These are phyloP conservation scores for Cryptomyrus ogoouensis DNA, from an alignment of 2,113 vertebrate genomes.

Conservation along the genomic window DNA sequence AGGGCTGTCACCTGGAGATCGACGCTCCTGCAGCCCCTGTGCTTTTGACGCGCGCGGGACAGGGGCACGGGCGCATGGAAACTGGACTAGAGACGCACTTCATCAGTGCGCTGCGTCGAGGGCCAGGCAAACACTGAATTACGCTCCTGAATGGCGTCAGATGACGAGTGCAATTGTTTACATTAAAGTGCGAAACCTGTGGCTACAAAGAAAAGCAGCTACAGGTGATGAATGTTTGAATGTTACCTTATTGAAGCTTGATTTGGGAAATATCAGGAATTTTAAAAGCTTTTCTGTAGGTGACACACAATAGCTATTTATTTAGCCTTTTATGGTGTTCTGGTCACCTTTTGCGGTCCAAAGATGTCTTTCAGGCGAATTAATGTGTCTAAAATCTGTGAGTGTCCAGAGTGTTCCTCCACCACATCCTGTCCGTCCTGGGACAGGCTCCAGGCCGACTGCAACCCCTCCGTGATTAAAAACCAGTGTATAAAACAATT, in stretches of 20 bases:
- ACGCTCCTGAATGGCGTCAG: not conserved
- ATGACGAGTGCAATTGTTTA: not conserved
- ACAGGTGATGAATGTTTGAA: not conserved
- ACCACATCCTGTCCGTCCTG: not conserved
- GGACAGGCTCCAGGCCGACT: not conserved
- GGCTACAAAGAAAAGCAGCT: not conserved
- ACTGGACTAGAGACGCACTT: not conserved
- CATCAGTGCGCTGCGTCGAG: not conserved
- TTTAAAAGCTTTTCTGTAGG: not conserved
- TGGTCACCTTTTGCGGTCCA: not conserved
- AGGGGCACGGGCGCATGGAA: not conserved
- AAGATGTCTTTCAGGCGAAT: not conserved
- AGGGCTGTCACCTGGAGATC: not conserved
- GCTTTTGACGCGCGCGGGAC: not conserved
- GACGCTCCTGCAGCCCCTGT: not conserved
- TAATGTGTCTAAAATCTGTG: not conserved
- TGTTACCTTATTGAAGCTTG: not conserved
- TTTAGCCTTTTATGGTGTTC: not conserved
- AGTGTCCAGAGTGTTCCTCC: not conserved
- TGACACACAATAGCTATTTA: not conserved
- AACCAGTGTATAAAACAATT: not conserved
- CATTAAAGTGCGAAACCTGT: not conserved
- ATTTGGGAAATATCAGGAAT: not conserved
- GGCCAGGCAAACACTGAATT: not conserved
- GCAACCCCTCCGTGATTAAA: not conserved